Conservation (phyloP, 2,888 invertebrate species). For the Tinea semifulvella region DNA sequence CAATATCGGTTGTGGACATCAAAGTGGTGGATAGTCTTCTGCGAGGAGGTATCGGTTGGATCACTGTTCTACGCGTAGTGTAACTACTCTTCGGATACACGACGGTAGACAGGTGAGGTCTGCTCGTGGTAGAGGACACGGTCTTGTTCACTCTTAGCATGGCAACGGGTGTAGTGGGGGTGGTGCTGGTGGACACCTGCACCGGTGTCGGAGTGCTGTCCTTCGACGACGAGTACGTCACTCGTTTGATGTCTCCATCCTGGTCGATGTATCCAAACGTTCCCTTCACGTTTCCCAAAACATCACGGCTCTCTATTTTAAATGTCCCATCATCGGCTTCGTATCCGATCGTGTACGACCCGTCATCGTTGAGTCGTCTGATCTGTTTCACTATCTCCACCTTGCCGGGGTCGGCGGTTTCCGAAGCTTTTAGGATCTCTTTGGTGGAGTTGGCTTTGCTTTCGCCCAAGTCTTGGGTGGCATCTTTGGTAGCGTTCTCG, state of each 20-base stretch:
- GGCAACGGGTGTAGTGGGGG: slow-evolving; percentile 38
- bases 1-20: slow-evolving; percentile 36
- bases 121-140: slow-evolving; percentile 61
- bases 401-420: slow-evolving; percentile 74
- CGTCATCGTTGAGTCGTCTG: slow-evolving; percentile 81
- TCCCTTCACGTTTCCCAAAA: slow-evolving; percentile 81
- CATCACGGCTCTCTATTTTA: slow-evolving; percentile 84
- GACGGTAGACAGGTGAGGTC: slow-evolving; percentile 56
- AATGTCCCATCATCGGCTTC: slow-evolving; percentile 88
- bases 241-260: slow-evolving; percentile 79
- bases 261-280: slow-evolving; percentile 84
- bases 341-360: slow-evolving; percentile 85
- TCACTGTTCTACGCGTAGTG: slow-evolving; percentile 67
- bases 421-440: slow-evolving; percentile 68
- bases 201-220: slow-evolving; percentile 52
- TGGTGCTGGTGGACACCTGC: slow-evolving; percentile 38
- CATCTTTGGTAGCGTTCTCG: slow-evolving; percentile 26
- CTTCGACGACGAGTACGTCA: slow-evolving; percentile 73
- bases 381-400: slow-evolving; percentile 85
- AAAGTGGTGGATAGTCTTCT: slow-evolving; percentile 42
- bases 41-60: slow-evolving; percentile 71
- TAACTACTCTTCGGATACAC: slow-evolving; percentile 63
- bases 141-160: slow-evolving; percentile 60
- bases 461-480: slow-evolving; percentile 18
- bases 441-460: slow-evolving; percentile 44